A percentile compares a stretch with the other conserved stretches of the same genome.
Conservation (phyloP, 2,797 vertebrate genomes). For the Myotis vivesi region DNA sequence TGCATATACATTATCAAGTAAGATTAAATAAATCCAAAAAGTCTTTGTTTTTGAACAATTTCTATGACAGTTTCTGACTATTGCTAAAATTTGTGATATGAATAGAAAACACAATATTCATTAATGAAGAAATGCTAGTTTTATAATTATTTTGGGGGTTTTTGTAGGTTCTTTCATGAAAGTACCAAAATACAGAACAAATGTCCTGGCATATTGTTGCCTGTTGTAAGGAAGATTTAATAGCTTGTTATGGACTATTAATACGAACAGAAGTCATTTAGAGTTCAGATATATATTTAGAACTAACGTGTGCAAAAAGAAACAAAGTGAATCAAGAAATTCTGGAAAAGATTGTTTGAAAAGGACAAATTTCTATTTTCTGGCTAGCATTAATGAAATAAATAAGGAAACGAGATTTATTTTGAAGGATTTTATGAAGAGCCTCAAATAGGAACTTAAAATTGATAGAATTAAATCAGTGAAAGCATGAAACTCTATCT, state of each 20-base stretch:
- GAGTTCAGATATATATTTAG: conserved; percentile 88
- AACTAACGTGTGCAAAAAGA: conserved; percentile 81
- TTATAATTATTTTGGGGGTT: conserved; percentile 51
- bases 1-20: not conserved
- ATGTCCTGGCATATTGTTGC: conserved; percentile 80
- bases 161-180: conserved; percentile 54
- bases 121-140: conserved; percentile 15
- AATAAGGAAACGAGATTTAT: conserved; percentile 27
- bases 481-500: conserved; percentile 17
- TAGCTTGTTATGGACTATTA: conserved; percentile 86
- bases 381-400: conserved; percentile 32
- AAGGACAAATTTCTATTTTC: conserved; percentile 56
- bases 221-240: conserved; percentile 85
- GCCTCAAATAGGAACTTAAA: conserved; percentile 12
- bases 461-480: conserved; percentile 30
- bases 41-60: not conserved
- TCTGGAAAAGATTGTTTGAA: conserved; percentile 80
- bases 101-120: conserved; percentile 32
- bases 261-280: conserved; percentile 86
- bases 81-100: not conserved
- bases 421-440: conserved; percentile 45
- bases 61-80: not conserved
- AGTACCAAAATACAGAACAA: conserved; percentile 76
- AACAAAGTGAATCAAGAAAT: conserved; percentile 84
- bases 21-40: not conserved